Conservation (phyloP, 1,140 invertebrate species). For the Pogonomyrmex barbatus region DNA sequence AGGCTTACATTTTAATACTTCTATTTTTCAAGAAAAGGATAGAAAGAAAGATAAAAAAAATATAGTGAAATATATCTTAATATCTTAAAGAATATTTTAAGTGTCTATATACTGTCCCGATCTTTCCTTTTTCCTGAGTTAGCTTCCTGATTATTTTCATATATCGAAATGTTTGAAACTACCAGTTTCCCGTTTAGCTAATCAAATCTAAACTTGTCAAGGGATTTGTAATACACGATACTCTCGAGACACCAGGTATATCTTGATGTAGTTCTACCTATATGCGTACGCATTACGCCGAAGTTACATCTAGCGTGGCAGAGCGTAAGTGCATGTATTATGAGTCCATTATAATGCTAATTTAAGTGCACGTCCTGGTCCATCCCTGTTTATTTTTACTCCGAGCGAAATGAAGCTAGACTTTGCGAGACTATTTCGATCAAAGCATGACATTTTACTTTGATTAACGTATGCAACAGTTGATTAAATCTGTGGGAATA, state of each 20-base stretch:
- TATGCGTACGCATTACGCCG: slow-evolving; percentile 40
- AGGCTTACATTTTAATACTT: neutral
- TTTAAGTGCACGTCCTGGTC: slow-evolving; percentile 52
- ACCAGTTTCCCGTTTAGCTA: neutral
- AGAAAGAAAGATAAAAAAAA: neutral
- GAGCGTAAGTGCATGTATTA: slow-evolving; percentile 63
- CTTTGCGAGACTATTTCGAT: neutral
- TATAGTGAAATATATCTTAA: neutral
- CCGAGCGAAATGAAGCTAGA: slow-evolving; percentile 16
- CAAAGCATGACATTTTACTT: neutral
- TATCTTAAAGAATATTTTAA: neutral
- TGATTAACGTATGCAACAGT: neutral
- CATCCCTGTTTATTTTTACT: slow-evolving; percentile 57
- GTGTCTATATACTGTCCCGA: neutral
- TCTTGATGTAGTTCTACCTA: slow-evolving; percentile 9
- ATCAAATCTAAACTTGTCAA: slow-evolving; percentile 1
- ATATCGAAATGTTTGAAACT: neutral
- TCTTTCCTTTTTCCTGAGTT: too few relatives aligned
- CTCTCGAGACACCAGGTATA: slow-evolving; percentile 43
- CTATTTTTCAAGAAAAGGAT: neutral
- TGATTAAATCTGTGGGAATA: neutral
- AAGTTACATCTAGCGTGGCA: slow-evolving; percentile 59
- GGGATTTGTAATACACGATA: neutral
- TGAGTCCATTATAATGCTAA: slow-evolving; percentile 63
- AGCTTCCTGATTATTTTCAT: neutral